phyloP scores from a whole-genome alignment of 2,888 invertebrate genomes.

The Aricia artaxerxes region DNA sequence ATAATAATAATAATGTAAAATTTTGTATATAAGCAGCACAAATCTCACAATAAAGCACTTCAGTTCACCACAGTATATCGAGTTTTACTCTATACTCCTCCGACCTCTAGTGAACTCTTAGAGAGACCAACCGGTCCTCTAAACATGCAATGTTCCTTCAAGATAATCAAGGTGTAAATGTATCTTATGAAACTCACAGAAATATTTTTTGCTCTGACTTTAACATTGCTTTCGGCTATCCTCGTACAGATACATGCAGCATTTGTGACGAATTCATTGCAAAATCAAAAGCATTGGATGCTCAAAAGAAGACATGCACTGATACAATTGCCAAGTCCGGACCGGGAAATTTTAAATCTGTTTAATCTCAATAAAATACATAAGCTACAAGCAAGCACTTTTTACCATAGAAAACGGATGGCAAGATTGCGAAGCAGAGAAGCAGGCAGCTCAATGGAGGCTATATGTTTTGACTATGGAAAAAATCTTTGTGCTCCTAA shows the following conservation, averaged over 20 bases:
- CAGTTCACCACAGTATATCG: no score
- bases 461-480: constrained; percentile 41
- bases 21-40: no score
- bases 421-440: constrained; percentile 31
- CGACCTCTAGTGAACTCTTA: no score
- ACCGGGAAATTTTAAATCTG: constrained; percentile 34
- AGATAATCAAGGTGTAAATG: constrained; percentile 31
- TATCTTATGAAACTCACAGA: constrained; percentile 35
- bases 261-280: constrained; percentile 31
- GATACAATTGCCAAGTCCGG: constrained; percentile 34
- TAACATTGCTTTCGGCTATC: constrained; percentile 27
- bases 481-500: constrained; percentile 41
- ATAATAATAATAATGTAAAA: no score
- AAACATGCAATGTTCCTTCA: constrained; percentile 30
- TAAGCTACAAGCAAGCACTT: no score
- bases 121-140: no score
- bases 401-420: constrained; percentile 32
- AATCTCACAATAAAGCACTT: no score
- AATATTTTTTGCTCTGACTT: constrained; percentile 33
- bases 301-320: constrained; percentile 6
- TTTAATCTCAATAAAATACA: constrained; percentile 37
- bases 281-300: constrained; percentile 4
- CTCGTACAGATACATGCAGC: constrained; percentile 35
- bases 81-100: no score
- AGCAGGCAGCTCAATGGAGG: constrained; percentile 37